These are phyloP conservation scores for zebrafish (Danio rerio) DNA, from an alignment of 2,113 vertebrate species.

Conservation along the genomic window GRCz12tu NC_133179.1:22868001-22868500, in stretches of 20 bases:
- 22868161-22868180: not conserved
- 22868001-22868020: conserved; percentile 65
- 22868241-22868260: conserved; percentile 17
- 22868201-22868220: conserved; percentile 12
- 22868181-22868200: not conserved
- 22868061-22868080: conserved; percentile 59
- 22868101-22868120: conserved; percentile 7
- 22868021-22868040: conserved; percentile 61
- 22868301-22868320: conserved; percentile 32
- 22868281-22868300: conserved; percentile 13
- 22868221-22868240: not conserved
- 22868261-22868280: not conserved
- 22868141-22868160: conserved; percentile 7
- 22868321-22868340: not conserved
- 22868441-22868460: conserved; percentile 3
- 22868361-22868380: conserved; percentile 3
- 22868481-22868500: not conserved
- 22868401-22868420: conserved; percentile 25
- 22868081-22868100: conserved; percentile 32
- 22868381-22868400: conserved; percentile 17
- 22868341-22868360: not conserved
- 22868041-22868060: conserved; percentile 56
- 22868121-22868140: conserved; percentile 13
- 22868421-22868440: conserved; percentile 41
- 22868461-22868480: not conserved